phyloP scores from a whole-genome alignment of 2,888 invertebrate species.

The Trimorus sp. region DNA sequence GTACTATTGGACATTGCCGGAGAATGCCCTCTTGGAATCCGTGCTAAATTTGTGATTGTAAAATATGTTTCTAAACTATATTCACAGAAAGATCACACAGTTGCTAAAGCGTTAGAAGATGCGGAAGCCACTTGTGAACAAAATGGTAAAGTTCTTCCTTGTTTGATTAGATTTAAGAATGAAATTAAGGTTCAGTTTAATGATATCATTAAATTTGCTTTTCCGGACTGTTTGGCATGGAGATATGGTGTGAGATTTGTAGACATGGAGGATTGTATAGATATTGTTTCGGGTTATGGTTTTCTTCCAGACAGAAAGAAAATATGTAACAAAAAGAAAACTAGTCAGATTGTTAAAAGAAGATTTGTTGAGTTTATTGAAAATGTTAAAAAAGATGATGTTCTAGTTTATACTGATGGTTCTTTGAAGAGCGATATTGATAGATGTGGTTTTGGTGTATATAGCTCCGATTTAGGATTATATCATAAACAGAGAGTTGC shows the following conservation, averaged over 20 bases:
- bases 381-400: not conserved
- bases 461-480: not conserved
- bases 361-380: constrained; percentile 8
- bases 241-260: not conserved
- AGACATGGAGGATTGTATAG: not conserved
- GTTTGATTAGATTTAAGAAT: not conserved
- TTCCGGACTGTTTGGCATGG: not conserved
- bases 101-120: not conserved
- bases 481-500: not conserved
- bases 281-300: not conserved
- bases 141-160: not conserved
- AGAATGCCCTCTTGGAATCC: not conserved
- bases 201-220: not conserved
- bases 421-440: not conserved
- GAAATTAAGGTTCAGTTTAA: not conserved
- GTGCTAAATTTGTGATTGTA: not conserved
- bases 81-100: not conserved
- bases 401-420: not conserved
- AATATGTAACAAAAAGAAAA: not conserved
- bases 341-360: not conserved
- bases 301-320: not conserved
- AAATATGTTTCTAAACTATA: constrained; percentile 1
- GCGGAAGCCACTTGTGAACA: not conserved
- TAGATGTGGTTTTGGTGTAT: constrained; percentile 6
- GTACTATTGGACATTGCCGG: constrained; percentile 5